Conservation (phyloP, 2,113 vertebrate genomes). For the Nesoenas mayeri region DNA sequence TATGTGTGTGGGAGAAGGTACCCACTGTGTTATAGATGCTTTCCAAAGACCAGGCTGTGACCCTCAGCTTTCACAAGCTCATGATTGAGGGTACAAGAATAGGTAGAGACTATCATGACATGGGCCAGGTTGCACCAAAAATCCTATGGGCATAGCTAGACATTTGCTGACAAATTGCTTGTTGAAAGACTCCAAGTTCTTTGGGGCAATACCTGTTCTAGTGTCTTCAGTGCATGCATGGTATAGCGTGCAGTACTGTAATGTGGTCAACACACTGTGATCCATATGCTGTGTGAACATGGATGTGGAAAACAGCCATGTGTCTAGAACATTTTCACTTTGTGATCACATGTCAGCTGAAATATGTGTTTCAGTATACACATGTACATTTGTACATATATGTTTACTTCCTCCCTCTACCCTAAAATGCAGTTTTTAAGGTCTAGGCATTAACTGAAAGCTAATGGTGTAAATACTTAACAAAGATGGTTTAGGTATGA, state of each 20-base stretch:
- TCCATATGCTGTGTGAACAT: accelerated
- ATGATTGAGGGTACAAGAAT: accelerated
- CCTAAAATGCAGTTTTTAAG: not conserved
- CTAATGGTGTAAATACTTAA: not conserved
- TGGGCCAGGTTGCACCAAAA: not conserved
- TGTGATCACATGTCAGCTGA: accelerated
- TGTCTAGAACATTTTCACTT: not conserved
- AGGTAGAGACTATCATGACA: accelerated
- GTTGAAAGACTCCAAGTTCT: not conserved
- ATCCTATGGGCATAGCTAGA: not conserved
- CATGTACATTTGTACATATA: accelerated
- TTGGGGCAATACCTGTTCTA: not conserved
- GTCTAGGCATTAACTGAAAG: not conserved
- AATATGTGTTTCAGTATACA: not conserved
- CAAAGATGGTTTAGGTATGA: not conserved
- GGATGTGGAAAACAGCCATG: not conserved
- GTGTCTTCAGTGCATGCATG: accelerated
- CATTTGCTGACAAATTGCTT: not conserved
- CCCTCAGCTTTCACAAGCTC: not conserved
- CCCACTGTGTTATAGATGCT: not conserved
- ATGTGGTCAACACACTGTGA: not conserved
- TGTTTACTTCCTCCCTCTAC: not conserved
- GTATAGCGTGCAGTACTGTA: not conserved
- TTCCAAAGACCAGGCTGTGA: not conserved
- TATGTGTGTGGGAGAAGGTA: not conserved